Conservation (phyloP, 1,140 invertebrate genomes). For the Drosophila nikananu region DNA sequence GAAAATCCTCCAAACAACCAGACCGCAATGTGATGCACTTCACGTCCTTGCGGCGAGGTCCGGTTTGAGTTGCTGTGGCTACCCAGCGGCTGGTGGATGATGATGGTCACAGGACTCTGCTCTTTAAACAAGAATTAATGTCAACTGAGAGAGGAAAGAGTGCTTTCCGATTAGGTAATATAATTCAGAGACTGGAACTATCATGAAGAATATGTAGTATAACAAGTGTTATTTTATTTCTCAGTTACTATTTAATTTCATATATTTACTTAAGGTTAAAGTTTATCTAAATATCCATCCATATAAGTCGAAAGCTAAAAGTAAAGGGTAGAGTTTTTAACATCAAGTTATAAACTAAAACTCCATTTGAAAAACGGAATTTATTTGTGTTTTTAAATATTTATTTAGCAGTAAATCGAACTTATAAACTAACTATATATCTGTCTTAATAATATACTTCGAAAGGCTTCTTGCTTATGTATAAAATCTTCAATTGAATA, state of each 20-base stretch:
- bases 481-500: too few species aligned
- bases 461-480: not conserved
- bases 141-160: not conserved
- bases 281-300: too few species aligned
- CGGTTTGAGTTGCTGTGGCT: constrained; percentile 3
- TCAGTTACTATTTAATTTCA: not conserved
- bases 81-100: not conserved
- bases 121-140: constrained; percentile 24
- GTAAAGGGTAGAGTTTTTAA: too few species aligned
- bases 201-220: not conserved
- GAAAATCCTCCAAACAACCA: constrained; percentile 30
- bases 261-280: not conserved
- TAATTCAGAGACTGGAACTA: not conserved
- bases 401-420: not conserved
- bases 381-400: not conserved
- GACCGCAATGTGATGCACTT: constrained; percentile 46
- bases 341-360: not conserved
- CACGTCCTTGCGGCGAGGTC: constrained; percentile 17
- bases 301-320: too few species aligned
- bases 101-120: not conserved
- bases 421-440: not conserved
- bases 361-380: accelerated
- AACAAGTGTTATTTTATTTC: not conserved
- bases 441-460: not conserved
- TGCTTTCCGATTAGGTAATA: not conserved